Conservation (phyloP, 2,888 invertebrate genomes). For the Clusia tigrina region DNA sequence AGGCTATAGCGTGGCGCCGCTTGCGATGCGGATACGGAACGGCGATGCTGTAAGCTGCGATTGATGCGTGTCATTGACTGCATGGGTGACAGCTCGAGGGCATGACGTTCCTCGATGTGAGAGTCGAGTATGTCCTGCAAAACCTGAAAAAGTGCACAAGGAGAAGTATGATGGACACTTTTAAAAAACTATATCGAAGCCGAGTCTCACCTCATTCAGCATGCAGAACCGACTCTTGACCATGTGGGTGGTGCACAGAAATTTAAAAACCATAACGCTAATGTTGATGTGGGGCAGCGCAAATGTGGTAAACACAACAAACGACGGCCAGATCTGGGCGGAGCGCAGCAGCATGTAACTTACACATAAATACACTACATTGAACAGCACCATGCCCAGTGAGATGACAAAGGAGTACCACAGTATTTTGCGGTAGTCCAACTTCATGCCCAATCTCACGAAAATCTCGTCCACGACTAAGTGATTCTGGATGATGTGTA, state of each 20-base stretch:
- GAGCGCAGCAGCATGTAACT: constrained; percentile 55
- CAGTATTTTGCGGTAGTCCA: constrained; percentile 55
- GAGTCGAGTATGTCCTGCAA: constrained; percentile 56
- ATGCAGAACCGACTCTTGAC: constrained; percentile 55
- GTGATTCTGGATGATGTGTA: constrained; percentile 53
- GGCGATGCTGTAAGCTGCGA: constrained; percentile 39
- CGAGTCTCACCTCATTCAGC: constrained; percentile 59
- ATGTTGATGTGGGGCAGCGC: constrained; percentile 61
- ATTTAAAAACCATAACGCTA: constrained; percentile 59
- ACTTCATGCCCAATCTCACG: constrained; percentile 52
- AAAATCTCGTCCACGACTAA: constrained; percentile 57
- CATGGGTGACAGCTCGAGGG: constrained; percentile 54
- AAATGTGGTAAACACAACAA: constrained; percentile 58
- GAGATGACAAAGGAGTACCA: constrained; percentile 53
- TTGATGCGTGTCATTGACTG: constrained; percentile 46
- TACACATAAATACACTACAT: constrained; percentile 55
- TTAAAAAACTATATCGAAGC: no score
- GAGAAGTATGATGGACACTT: neutral
- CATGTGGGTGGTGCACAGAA: constrained; percentile 54
- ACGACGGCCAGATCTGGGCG: constrained; percentile 56
- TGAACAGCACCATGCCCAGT: constrained; percentile 54
- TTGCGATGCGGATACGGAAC: constrained; percentile 32
- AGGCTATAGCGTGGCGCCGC: constrained; percentile 49
- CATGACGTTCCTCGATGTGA: constrained; percentile 48
- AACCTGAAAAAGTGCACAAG: constrained; percentile 43